A percentile compares a stretch with the other conserved stretches of the same genome.
Evolutionary conservation across 2,888 invertebrate species (phyloP).

Genomic region (Cistogaster globosa): DNA sequence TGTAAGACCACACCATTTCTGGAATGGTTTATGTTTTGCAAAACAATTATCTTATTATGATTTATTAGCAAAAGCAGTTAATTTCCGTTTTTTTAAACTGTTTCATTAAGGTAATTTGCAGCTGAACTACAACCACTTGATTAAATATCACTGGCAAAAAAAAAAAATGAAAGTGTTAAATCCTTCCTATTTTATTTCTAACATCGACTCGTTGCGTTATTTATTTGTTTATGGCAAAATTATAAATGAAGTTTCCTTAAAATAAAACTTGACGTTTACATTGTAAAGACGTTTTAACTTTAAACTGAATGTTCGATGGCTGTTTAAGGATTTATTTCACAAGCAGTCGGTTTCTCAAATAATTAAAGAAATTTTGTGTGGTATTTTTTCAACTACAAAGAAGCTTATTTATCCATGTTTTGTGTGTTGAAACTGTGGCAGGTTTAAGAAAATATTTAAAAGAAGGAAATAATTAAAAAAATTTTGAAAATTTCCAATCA

Average conservation of each 20-base stretch:
- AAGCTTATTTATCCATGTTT: too few relatives aligned
- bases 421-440: too few relatives aligned
- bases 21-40: background rate
- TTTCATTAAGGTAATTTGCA: constrained; percentile 59
- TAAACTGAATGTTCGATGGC: background rate
- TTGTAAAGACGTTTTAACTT: background rate
- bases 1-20: constrained; percentile 46
- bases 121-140: constrained; percentile 34
- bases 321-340: constrained; percentile 29
- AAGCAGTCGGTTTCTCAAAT: too few relatives aligned
- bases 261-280: background rate
- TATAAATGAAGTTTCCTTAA: background rate
- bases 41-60: constrained; percentile 64
- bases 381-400: too few relatives aligned
- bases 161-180: constrained; percentile 18
- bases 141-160: background rate
- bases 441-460: too few relatives aligned
- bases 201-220: background rate
- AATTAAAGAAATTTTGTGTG: background rate
- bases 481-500: too few relatives aligned
- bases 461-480: too few relatives aligned
- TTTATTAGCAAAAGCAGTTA: constrained; percentile 60
- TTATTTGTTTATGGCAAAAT: constrained; percentile 32
- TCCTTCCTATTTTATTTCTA: constrained; percentile 48
- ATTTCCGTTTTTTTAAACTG: constrained; percentile 62